phyloP scores from a whole-genome alignment of 2,113 vertebrate species.

The Gorsachius goisagi region DNA sequence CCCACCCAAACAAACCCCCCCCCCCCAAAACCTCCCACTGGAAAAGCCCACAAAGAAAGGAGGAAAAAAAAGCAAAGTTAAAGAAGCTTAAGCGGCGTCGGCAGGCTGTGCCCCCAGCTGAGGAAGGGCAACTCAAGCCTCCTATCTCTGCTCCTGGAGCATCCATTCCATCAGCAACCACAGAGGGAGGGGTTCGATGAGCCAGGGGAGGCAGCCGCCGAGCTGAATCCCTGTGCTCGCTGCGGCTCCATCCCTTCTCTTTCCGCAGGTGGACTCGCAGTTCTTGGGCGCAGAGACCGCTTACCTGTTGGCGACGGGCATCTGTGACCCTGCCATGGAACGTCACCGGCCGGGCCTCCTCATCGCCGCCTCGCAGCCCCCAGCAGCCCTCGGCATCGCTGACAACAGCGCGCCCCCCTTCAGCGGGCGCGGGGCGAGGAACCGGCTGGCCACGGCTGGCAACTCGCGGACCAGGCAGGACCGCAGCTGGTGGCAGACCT shows the following conservation, averaged over 20 bases:
- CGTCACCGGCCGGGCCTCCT: background rate
- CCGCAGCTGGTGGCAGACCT: background rate
- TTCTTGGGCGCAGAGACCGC: background rate
- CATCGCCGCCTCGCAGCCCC: background rate
- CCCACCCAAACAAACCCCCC: background rate
- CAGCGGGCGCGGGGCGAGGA: background rate
- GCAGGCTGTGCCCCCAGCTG: background rate
- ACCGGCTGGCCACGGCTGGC: background rate
- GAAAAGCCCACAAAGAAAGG: background rate
- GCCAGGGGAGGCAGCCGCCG: background rate
- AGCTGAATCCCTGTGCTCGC: background rate
- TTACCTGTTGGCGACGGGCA: rapidly evolving
- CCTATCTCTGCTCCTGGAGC: background rate
- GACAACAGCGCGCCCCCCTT: background rate
- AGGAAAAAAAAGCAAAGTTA: background rate
- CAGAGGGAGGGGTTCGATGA: background rate
- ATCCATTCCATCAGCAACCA: background rate
- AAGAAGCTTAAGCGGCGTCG: background rate
- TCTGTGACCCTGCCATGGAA: rapidly evolving
- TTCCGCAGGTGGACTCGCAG: rapidly evolving
- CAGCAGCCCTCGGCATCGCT: too few relatives aligned
- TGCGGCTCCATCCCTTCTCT: background rate
- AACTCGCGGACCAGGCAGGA: background rate
- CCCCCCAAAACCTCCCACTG: background rate
- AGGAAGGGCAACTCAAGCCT: background rate